A percentile compares a stretch with the other conserved stretches of the same genome.
These are phyloP conservation scores for Drosophila equinoxialis DNA, from an alignment of 1,140 invertebrate genomes.

Conservation along the genomic window DNA sequence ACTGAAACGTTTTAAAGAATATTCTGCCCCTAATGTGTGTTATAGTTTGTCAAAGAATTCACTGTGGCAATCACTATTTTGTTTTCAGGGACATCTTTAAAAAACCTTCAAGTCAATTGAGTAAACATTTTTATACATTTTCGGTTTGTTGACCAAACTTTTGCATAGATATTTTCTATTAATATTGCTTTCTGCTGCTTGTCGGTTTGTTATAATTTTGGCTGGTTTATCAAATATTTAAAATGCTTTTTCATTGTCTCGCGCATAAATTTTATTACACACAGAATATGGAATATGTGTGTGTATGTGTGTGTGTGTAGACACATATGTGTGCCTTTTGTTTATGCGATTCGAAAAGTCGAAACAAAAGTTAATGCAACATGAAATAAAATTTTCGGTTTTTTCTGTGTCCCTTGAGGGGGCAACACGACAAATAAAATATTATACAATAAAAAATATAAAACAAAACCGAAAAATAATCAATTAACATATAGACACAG, in stretches of 20 bases:
- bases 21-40: too few relatives aligned
- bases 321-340: constrained; percentile 31
- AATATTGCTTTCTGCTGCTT: constrained; percentile 1
- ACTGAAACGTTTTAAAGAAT: too few relatives aligned
- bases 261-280: constrained; percentile 77
- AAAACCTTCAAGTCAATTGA: too few relatives aligned
- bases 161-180: neutral
- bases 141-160: too few relatives aligned
- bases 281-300: constrained; percentile 31
- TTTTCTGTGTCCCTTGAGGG: constrained; percentile 50
- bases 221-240: constrained; percentile 76
- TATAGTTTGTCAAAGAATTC: too few relatives aligned
- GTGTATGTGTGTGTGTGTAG: neutral
- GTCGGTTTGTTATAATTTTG: constrained; percentile 38
- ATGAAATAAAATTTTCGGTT: constrained; percentile 67
- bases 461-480: constrained; percentile 33
- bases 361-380: constrained; percentile 68
- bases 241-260: constrained; percentile 71
- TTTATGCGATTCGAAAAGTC: constrained; percentile 61
- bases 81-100: too few relatives aligned
- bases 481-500: neutral
- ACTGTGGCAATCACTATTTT: too few relatives aligned
- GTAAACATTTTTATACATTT: too few relatives aligned
- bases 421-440: constrained; percentile 48
- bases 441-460: constrained; percentile 52